Evolutionary conservation across 2,113 vertebrate genomes (phyloP), one percentile per base, ranked within the genome.

Genomic region (Eublepharis macularius): DNA sequence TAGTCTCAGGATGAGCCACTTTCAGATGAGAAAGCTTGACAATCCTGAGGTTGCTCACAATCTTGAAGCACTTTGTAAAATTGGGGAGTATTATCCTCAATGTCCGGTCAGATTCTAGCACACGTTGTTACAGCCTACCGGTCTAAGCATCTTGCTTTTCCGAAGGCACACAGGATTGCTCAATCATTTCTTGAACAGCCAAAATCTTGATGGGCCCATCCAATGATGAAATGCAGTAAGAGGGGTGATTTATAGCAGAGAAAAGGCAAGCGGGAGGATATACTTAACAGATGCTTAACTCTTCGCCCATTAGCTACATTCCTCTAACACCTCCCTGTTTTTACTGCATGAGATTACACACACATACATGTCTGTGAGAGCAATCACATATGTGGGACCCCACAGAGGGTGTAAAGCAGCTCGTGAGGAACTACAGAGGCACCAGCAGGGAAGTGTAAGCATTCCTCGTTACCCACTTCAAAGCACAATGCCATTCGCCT

Each of bases 71-170:
- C 45, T 81, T 82, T 81, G 66, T 83, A 89, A 90, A 90, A 88
- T 65, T 11, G 76, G 26, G 7, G 17, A 72, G 65, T 87, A 88
- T 90, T 51, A 92, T 75, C 24, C 26, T 74, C 26, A 63, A 83
- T 69, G 51, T 70, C 80, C 88, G 83, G 80, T 45, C 74, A 73
- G 51, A 66, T 84, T 88, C 83, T 76, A 89, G 0, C 1, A 24
- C 70, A 75, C 29, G 14, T 80, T 76, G 88, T 88, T 90, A 80
- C 51, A n/a, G 87, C 39, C 75, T 63, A 0, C 0, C 32, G 49
- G 39, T 76, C 51, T 34, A 91, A 88, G 85, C 68, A 86, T 79
- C 69, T 45, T 57, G 29, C 36, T 69, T 51, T 93, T 90, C 82
- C 65, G 77, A 51, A 89, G 85, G 69, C n/a, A 8, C 17, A 0